Evolutionary conservation across 2,888 invertebrate genomes (phyloP).

Genomic region (Hartigia nigra): DNA sequence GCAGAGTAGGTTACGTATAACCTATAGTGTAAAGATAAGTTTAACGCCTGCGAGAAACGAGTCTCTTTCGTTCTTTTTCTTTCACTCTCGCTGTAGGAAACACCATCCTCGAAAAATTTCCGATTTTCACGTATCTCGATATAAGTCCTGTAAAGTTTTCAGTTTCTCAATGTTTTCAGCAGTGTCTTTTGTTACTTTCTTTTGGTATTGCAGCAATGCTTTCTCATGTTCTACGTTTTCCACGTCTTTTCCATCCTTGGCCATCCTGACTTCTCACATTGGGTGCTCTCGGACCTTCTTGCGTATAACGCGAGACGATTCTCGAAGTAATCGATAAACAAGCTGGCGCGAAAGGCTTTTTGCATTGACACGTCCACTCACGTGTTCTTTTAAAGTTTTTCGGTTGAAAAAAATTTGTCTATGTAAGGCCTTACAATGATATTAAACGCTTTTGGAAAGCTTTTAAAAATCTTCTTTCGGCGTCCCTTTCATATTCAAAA

Average conservation of each 20-base stretch:
- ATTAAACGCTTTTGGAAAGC: neutral
- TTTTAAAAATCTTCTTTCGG: neutral
- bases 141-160: neutral
- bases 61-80: too few species aligned
- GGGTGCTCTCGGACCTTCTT: neutral
- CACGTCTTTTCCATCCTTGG: neutral
- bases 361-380: neutral
- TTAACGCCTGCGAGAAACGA: neutral
- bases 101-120: neutral
- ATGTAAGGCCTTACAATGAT: neutral
- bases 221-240: neutral
- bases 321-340: neutral
- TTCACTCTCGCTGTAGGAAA: neutral
- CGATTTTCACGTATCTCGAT: neutral
- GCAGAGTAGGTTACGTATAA: neutral
- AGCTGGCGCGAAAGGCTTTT: neutral
- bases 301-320: neutral
- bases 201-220: neutral
- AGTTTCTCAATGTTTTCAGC: neutral
- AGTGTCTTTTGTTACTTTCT: neutral
- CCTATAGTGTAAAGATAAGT: neutral
- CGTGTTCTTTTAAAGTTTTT: neutral
- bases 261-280: neutral
- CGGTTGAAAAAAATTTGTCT: neutral
- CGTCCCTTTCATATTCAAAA: neutral